Conservation (phyloP, 2,113 vertebrate species). For the Microtus pennsylvanicus region DNA sequence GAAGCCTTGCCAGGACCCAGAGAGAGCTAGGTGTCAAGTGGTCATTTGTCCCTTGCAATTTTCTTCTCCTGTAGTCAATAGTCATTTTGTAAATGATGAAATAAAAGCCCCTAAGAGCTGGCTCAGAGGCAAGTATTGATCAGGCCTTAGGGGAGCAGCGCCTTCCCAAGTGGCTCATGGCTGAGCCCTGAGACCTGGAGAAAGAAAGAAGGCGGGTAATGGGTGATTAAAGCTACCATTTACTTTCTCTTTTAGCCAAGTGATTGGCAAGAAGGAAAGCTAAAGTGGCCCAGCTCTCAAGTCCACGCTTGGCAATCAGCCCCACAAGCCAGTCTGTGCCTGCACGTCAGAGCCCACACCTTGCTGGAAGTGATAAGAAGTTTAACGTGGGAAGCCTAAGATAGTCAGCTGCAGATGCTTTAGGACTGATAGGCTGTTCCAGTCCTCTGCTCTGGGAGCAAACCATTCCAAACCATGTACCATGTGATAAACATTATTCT, state of each 20-base stretch:
- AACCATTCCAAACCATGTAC: not conserved
- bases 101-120: conserved; percentile 49
- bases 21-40: not conserved
- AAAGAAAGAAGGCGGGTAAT: not conserved
- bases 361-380: not conserved
- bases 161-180: rapidly evolving
- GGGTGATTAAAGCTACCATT: not conserved
- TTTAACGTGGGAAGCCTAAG: not conserved
- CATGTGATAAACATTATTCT: not conserved
- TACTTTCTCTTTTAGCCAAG: conserved; percentile 37
- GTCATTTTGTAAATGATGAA: conserved; percentile 61
- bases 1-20: not conserved
- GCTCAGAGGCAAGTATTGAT: conserved; percentile 56
- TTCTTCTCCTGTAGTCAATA: conserved; percentile 59
- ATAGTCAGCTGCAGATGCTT: not conserved
- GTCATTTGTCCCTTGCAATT: conserved; percentile 60
- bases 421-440: not conserved
- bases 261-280: conserved; percentile 23
- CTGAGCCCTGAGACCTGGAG: not conserved
- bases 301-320: not conserved
- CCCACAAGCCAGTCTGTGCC: not conserved
- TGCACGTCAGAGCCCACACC: not conserved
- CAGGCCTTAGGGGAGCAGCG: not conserved
- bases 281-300: not conserved
- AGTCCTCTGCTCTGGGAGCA: not conserved